Base-by-base conservation (phyloP, 2,113 vertebrate species). In the Mus pahari region DNA sequence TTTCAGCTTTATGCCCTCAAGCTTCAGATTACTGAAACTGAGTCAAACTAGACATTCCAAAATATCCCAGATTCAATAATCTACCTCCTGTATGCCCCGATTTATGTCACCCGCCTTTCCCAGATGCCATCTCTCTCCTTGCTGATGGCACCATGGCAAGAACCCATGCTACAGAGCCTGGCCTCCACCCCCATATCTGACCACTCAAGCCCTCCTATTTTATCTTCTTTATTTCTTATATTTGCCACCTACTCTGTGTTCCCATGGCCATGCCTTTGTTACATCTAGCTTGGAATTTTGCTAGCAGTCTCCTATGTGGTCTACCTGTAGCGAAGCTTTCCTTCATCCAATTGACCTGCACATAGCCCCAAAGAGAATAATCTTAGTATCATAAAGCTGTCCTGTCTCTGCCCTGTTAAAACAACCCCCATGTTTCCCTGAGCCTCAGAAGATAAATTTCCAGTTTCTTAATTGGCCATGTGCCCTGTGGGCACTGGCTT, bases 371-470 rank as follows among this genome's bases (percentile, higher is more conserved):
- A 84, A 42, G 89, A 42, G 81, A 95, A 90, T 48, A 12, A 73
- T 48, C 14, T 93, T 66, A 60, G 11, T 73, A 90, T 92, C 36
- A 92, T 26, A 92, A 96, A 89, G 31, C 33, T 53, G 26, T 16
- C 16, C 60, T 78, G 8, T 36, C 64, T 13, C 90, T 53, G 13
- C 20, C 84, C 84, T 70, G 13, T 71, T 71, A 82, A 89, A 93
- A 92, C 60, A n/a, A 86, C 50, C 64, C 64, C 33, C 31, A 4
- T 62, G 26, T 42, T 42, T 92, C 75, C 45, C 89, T 77, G 12
- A 91, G 33, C 31, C 42, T 89, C 83, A 89, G 79, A 93, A 12
- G 53, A 89, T 28, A 96, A 66, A 86, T 62, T 64, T 48, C 48
- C 74, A 70, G 81, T 24, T 77, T 93, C 83, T 60, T 73, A 96